Evolutionary conservation across 2,797 vertebrate genomes (phyloP).

Genomic region (Darevskia nairensis): DNA sequence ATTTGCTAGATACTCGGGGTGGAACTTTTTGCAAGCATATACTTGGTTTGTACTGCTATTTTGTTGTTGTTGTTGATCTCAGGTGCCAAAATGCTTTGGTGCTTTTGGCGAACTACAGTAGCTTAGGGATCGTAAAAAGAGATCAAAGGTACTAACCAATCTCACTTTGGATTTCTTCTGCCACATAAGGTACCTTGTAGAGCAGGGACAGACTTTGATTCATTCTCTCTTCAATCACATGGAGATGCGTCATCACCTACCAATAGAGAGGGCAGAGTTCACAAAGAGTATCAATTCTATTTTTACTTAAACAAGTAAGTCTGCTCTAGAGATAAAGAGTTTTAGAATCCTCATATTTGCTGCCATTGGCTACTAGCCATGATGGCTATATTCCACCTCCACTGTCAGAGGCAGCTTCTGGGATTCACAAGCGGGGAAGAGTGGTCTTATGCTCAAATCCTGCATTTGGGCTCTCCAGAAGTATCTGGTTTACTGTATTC

Average conservation of each 20-base stretch:
- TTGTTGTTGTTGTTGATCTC: background rate
- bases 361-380: too few relatives aligned
- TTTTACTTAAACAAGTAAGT: background rate
- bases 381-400: too few relatives aligned
- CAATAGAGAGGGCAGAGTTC: conserved; percentile 40
- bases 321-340: background rate
- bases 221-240: conserved; percentile 97
- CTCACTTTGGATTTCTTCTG: conserved; percentile 96
- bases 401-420: too few relatives aligned
- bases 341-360: background rate
- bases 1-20: background rate
- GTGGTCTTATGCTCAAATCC: too few relatives aligned
- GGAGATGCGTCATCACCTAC: conserved; percentile 98
- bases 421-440: too few relatives aligned
- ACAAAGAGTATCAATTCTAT: background rate
- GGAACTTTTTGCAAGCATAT: background rate
- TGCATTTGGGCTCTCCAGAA: too few relatives aligned
- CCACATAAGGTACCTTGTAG: conserved; percentile 96
- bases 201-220: conserved; percentile 97
- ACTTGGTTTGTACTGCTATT: background rate
- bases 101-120: background rate
- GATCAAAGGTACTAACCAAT: conserved; percentile 82
- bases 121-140: background rate
- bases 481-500: too few relatives aligned
- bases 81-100: background rate